Evolutionary conservation across 1,140 invertebrate species (phyloP), one percentile per base, ranked within the genome.

Genomic region (Drosophila littoralis): DNA sequence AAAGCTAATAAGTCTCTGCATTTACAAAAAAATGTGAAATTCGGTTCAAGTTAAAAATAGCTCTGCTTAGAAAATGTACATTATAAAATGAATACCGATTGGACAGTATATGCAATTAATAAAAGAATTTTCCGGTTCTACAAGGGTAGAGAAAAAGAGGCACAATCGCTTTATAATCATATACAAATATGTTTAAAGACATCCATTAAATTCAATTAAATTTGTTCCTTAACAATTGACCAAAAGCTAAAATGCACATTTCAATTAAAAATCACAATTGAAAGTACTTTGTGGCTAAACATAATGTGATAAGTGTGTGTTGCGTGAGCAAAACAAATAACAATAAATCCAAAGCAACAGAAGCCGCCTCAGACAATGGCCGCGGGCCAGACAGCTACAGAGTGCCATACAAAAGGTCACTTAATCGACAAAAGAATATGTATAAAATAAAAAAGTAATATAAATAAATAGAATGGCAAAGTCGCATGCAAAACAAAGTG

Each of bases 381-480:
- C 13, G 38, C 28, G 32, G 57, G 35, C 55, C 48, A 68, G 35
- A 54, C 64, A 68, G 43, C 9, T 36, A 42, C 4, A 57, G 32
- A 65, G 3, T 36, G 40, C 40, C 48, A 50, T 40, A 74, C 50
- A 69, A 63, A 69, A 63, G 65, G 72, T 69, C 65, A 75, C 72
- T 75, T 75, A 63, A 69, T 57, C 72, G 65, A 59, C 59, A 75
- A 58, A 69, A 48, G 72, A 69, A 69, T 48, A 36, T 36, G 50
- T 17, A 54, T 38, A 33, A 50, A 40, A 15, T 15, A 32, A 12
- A 36, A 43, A 64, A 65, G 43, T 32, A 67, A 48, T 50, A 32
- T 7, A 58, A 42, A 67, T 67, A 58, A 67, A 55, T 55, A 55
- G 52, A 43, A 43, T 28, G 48, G 43, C 48, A 13, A 28, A 13